These are phyloP conservation scores for Bujurquina vittata DNA, from an alignment of 2,113 vertebrate species.

Conservation along the genomic window DNA sequence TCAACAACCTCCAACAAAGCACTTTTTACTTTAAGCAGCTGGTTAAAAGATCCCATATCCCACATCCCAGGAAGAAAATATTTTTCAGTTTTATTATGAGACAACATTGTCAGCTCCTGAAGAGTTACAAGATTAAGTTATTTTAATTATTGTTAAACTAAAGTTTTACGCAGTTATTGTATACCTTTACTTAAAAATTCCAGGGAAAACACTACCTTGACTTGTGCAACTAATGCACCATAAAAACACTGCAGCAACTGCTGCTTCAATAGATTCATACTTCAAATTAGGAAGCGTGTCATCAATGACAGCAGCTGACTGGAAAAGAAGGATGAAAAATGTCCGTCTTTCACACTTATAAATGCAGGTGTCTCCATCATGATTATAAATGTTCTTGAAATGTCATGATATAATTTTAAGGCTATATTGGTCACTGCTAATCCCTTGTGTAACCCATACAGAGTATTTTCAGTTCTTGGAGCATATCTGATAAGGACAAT, in stretches of 20 bases:
- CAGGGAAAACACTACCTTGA: not conserved
- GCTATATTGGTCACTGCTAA: not conserved
- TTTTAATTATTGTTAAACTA: not conserved
- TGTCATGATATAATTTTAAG: too few species aligned
- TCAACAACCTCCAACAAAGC: not conserved
- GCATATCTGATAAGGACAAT: not conserved
- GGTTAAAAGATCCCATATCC: not conserved
- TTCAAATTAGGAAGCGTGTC: too few species aligned
- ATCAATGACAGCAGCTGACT: not conserved
- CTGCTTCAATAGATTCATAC: too few species aligned
- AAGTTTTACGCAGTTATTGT: not conserved
- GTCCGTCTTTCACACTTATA: not conserved
- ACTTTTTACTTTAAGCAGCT: accelerated
- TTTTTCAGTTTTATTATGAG: not conserved
- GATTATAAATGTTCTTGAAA: not conserved
- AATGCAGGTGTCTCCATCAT: not conserved
- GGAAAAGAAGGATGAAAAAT: not conserved
- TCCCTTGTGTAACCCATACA: not conserved
- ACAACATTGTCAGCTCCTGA: not conserved
- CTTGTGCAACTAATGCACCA: not conserved
- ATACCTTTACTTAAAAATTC: not conserved
- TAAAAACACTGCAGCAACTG: too few species aligned
- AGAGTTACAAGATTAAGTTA: not conserved
- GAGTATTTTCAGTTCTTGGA: not conserved
- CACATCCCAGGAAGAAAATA: not conserved